Base-by-base conservation (phyloP, 2,888 invertebrate genomes). In the Tenthredo distinguenda region DNA sequence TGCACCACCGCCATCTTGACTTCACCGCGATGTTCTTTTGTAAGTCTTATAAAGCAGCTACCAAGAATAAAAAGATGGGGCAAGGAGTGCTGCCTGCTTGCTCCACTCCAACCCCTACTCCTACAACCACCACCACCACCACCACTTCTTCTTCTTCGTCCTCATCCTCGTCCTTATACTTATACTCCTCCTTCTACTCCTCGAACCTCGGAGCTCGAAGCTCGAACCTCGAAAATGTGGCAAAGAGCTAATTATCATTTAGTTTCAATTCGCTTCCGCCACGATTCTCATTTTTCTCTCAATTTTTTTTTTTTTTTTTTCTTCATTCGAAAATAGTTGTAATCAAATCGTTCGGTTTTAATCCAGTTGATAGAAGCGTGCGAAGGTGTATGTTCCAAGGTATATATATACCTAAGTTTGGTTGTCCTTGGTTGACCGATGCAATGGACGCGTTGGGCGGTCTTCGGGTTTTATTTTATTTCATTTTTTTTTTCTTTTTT, bases 21-120 rank as follows among this genome's bases (percentile, higher is more conserved):
- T 92, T 90, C 86, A 26, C 88, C 90, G 90, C 91, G 92, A 92
- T 92, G 92, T 91, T 92, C 92, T 92, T 92, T 92, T 92, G 91
- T 92, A 89, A 55, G 89, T 89, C 88, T 90, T 90, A 91, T 89
- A 91, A 91, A 91, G 90, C 89, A 90, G 89, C 88, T 89, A 86
- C 84, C 62, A 82, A 82, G 74, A 62, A 86, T 62, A 71, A 50
- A 77, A 37, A 86, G 82, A 65, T 21, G 74, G 58, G 65, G 43
- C 37, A 40, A 34, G 79, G 79, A 34, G 26, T 31, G 71, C 71
- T 82, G 43, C 10, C 83, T 47, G 34, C 81, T n/a, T 26, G 34
- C 58, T 72, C 34, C 74, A 37, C 84, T 21, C 71, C 87, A 87
- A 83, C 77, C 74, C 87, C 76, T 74, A 84, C 85, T 18, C 18